Evolutionary conservation across 2,797 vertebrate species (phyloP), one percentile per base, ranked within the genome.

Genomic region (Chaenodraco wilsoni): DNA sequence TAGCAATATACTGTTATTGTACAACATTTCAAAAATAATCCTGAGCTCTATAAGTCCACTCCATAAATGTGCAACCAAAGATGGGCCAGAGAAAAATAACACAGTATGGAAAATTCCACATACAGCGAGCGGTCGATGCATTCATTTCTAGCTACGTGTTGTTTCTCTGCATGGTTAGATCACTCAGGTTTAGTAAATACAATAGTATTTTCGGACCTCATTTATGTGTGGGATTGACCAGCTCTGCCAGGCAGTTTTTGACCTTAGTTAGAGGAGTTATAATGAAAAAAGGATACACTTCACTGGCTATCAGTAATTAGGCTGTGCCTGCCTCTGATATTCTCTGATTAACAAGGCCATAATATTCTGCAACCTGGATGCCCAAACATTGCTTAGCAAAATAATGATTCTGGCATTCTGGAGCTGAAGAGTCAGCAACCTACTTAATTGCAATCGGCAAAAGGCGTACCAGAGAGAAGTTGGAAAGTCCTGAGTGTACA

Each of bases 371-470:
- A 76, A 64, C 66, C 78, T 61, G 70, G 37, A 41, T 16, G 37
- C 31, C 68, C 52, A 76, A 69, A 87, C 78, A 66, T 74, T 84
- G 69, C 72, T 66, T 27, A 23, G 40, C 49, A 69, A 73, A 82
- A 65, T 65, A 78, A 77, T 68, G 78, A 77, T 79, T 72, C 66
- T 55, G 44, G 46, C 33, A 66, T 48, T 74, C 71, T 45, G 27
- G 72, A 75, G 74, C 37, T 57, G 43, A 40, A 43, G 80, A 80
- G 61, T 84, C 83, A 85, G 87, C 84, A 86, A 76, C 76, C 81
- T 89, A 77, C 75, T 87, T 90, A 76, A 79, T 72, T 72, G 60
- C 65, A 57, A 72, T 48, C 3, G 33, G 55, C 65, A 50, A 70
- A 44, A 73, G 27, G 8, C 8, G 3, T 15, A 69, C 54, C 31